Percentiles rank a stretch among this genome's conserved stretches.
Evolutionary conservation across 2,797 vertebrate genomes (phyloP).

Genomic region (Chiroxiphia lanceolata): DNA sequence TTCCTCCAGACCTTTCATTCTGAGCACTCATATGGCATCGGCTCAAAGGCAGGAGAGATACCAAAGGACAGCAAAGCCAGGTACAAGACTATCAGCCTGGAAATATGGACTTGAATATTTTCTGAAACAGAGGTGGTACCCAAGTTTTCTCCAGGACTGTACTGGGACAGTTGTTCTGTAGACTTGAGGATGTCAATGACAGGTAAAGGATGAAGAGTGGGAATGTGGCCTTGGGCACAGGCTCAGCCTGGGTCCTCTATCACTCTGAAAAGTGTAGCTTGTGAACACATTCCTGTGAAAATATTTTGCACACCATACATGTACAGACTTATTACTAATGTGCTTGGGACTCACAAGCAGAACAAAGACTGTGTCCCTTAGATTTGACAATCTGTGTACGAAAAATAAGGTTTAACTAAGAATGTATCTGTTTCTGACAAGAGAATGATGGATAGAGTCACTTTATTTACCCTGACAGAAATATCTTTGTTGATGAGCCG

Average conservation of each 20-base stretch:
- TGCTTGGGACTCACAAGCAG: neutral
- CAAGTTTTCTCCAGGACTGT: neutral
- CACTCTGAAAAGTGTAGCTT: neutral
- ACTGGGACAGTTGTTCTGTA: neutral
- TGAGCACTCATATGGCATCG: neutral
- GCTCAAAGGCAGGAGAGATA: neutral
- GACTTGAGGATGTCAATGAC: neutral
- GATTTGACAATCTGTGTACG: constrained; percentile 11
- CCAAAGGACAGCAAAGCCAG: neutral
- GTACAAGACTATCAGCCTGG: neutral
- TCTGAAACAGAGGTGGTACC: neutral
- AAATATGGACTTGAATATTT: neutral
- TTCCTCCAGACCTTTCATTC: neutral
- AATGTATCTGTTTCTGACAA: constrained; percentile 32
- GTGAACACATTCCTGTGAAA: neutral
- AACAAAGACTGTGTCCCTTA: neutral
- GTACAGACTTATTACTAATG: neutral
- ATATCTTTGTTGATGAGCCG: constrained; percentile 20
- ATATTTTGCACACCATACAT: neutral
- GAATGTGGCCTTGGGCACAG: neutral
- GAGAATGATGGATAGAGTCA: constrained; percentile 39
- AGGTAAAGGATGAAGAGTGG: neutral
- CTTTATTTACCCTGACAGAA: constrained; percentile 50
- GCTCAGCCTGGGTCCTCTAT: neutral
- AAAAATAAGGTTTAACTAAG: constrained; percentile 58